A percentile compares a stretch with the other conserved stretches of the same genome.
Conservation (phyloP, 1,140 invertebrate species). For the Aethina tumida region DNA sequence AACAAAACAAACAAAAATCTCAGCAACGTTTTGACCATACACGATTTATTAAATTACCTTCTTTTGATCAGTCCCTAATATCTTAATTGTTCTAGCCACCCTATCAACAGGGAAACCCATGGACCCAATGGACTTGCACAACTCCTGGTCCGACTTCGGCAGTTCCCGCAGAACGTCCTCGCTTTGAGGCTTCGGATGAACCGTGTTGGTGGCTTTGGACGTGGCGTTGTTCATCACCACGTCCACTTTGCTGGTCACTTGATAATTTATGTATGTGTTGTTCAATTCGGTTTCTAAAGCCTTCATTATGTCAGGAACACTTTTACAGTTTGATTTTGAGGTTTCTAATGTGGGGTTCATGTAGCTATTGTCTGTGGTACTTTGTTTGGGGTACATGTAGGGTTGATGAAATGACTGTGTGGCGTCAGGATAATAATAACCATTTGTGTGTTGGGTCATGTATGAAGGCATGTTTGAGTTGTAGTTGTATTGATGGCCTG, state of each 20-base stretch:
- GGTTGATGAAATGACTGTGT: conserved; percentile 3
- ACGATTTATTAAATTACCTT: conserved; percentile 49
- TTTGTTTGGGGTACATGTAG: conserved; percentile 11
- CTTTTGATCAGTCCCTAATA: conserved; percentile 71
- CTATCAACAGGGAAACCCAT: conserved; percentile 80
- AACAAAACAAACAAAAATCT: conserved; percentile 33
- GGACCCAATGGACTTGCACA: conserved; percentile 59
- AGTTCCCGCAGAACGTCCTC: conserved; percentile 36
- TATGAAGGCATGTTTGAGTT: conserved; percentile 29
- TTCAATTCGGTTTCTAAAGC: conserved; percentile 58
- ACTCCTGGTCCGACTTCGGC: conserved; percentile 46
- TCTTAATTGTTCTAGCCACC: conserved; percentile 61
- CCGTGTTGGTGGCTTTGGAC: conserved; percentile 18
- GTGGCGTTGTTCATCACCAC: no score
- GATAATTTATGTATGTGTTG: conserved; percentile 39
- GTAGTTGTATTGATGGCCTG: conserved; percentile 5
- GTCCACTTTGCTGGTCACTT: no score
- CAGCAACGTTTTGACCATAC: not conserved
- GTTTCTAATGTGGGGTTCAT: conserved; percentile 4
- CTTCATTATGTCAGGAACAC: conserved; percentile 61
- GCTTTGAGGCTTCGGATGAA: conserved; percentile 19
- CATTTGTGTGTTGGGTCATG: conserved; percentile 28
- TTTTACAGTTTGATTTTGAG: conserved; percentile 35
- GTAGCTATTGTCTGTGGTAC: conserved; percentile 4
- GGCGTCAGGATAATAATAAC: conserved; percentile 15